phyloP scores from a whole-genome alignment of 2,797 vertebrate genomes.

The Pelobates cultripes region DNA sequence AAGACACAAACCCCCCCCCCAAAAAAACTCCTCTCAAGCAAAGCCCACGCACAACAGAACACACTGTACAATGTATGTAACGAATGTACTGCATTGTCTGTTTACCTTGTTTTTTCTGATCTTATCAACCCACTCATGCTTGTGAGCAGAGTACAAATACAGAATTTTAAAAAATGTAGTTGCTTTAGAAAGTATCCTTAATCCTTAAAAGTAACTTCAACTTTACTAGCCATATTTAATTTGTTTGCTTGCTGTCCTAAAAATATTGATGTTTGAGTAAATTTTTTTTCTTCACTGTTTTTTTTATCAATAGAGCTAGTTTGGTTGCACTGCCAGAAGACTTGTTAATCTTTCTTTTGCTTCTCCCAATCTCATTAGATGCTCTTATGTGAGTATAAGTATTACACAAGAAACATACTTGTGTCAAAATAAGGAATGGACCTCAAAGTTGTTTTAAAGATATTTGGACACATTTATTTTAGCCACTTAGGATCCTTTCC shows the following conservation, averaged over 20 bases:
- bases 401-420: conserved; percentile 8
- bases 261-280: conserved; percentile 17
- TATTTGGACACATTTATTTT: conserved; percentile 43
- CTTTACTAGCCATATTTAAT: conserved; percentile 2
- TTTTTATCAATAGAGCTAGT: conserved; percentile 26
- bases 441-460: conserved; percentile 42
- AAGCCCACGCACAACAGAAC: too few relatives aligned
- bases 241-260: background rate
- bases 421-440: conserved; percentile 41
- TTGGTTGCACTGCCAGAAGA: conserved; percentile 32
- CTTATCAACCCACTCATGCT: too few relatives aligned
- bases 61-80: too few relatives aligned
- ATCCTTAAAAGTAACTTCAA: background rate
- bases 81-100: too few relatives aligned
- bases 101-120: too few relatives aligned
- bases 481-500: conserved; percentile 21
- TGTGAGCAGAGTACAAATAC: too few relatives aligned
- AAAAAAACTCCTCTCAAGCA: too few relatives aligned
- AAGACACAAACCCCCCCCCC: too few relatives aligned
- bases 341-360: conserved; percentile 36
- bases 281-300: conserved; percentile 24
- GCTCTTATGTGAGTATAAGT: too few relatives aligned
- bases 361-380: too few relatives aligned
- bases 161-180: too few relatives aligned
- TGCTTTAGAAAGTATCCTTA: background rate